Conservation (phyloP, 2,888 invertebrate species). For the Teleiodes luculella region DNA sequence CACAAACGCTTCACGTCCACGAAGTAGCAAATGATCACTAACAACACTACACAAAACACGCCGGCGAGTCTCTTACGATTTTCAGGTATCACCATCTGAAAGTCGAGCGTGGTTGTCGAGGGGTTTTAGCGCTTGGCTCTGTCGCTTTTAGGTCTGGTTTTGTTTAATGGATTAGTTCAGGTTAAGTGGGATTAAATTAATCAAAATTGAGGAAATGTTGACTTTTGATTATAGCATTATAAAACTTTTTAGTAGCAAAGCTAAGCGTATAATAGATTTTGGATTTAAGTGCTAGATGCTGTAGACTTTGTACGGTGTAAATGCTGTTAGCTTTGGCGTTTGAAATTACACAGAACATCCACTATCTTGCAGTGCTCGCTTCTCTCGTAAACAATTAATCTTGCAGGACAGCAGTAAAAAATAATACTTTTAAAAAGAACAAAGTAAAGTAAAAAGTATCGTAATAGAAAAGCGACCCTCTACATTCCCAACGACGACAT, state of each 20-base stretch:
- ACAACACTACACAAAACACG: slow-evolving; percentile 37
- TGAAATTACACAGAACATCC: too few species aligned
- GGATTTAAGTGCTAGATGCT: too few species aligned
- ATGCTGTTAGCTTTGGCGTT: too few species aligned
- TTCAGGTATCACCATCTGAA: slow-evolving; percentile 68
- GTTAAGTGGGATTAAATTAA: background rate
- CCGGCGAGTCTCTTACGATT: slow-evolving; percentile 50
- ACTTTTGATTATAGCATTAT: too few species aligned
- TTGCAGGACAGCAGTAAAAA: background rate
- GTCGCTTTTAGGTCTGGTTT: background rate
- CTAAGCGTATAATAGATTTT: too few species aligned
- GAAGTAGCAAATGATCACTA: slow-evolving; percentile 46
- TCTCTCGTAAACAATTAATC: too few species aligned
- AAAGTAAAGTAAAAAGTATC: background rate
- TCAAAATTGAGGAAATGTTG: too few species aligned
- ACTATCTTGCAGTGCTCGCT: too few species aligned
- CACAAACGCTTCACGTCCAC: slow-evolving; percentile 62
- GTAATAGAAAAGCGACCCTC: slow-evolving; percentile 1
- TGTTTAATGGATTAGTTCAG: background rate
- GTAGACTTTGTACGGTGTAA: too few species aligned
- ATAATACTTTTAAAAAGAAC: background rate
- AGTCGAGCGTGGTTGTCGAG: slow-evolving; percentile 24
- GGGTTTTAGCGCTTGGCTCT: background rate
- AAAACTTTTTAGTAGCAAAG: too few species aligned
- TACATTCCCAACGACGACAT: background rate